Conservation (phyloP, 2,797 vertebrate species). For the Parauchenoglanis ngamensis region DNA sequence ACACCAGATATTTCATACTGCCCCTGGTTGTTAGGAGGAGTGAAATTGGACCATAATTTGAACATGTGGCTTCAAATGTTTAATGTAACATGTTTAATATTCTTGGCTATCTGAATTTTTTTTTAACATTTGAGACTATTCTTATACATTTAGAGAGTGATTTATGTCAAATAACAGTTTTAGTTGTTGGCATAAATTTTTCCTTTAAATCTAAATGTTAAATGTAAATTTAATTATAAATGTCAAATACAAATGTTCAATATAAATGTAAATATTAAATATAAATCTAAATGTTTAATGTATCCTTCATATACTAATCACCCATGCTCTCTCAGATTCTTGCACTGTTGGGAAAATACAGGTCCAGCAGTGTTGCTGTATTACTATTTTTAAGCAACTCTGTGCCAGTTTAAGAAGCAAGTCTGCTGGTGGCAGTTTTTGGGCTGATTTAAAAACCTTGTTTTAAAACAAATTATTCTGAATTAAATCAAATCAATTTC, state of each 20-base stretch:
- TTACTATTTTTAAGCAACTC: neutral
- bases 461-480: neutral
- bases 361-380: neutral
- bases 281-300: neutral
- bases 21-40: neutral
- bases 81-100: neutral
- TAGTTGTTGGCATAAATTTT: neutral
- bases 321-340: neutral
- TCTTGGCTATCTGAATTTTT: too few relatives aligned
- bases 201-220: neutral
- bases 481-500: neutral
- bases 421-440: neutral
- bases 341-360: neutral
- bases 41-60: neutral
- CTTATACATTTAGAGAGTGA: too few relatives aligned
- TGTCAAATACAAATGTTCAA: neutral
- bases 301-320: neutral
- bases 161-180: neutral
- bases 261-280: neutral
- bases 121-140: too few relatives aligned
- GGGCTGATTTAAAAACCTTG: neutral
- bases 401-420: neutral
- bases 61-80: neutral
- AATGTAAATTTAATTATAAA: neutral
- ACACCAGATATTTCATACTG: neutral